phyloP scores from a whole-genome alignment of 2,888 invertebrate genomes.

The Ametastegia equiseti region DNA sequence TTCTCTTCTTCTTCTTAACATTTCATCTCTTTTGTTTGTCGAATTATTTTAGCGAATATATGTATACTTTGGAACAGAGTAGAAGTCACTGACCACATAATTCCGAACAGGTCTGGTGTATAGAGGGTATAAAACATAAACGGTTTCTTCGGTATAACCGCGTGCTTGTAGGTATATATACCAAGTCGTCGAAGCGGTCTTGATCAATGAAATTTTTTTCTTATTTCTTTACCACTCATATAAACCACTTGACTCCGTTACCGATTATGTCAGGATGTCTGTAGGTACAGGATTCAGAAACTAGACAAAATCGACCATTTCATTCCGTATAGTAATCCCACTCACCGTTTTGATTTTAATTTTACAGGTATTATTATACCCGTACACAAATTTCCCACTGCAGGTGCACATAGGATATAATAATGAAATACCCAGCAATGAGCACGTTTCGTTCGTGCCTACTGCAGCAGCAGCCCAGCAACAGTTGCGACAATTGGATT shows the following conservation, averaged over 20 bases:
- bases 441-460: not conserved
- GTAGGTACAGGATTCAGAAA: not conserved
- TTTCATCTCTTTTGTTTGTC: not conserved
- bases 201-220: slow-evolving; percentile 25
- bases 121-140: slow-evolving; percentile 2
- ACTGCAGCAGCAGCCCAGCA: no score
- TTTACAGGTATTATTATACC: no score
- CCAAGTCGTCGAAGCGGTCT: not conserved
- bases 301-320: not conserved
- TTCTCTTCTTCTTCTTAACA: no score
- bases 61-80: not conserved
- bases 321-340: no score
- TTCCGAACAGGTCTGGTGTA: not conserved
- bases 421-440: not conserved
- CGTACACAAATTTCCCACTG: no score
- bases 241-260: slow-evolving; percentile 18
- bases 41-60: slow-evolving; percentile 2
- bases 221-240: not conserved
- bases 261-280: not conserved
- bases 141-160: slow-evolving; percentile 7
- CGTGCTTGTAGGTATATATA: not conserved
- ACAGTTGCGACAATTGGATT: slow-evolving; percentile 37
- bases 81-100: slow-evolving; percentile 17
- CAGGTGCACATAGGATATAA: no score
- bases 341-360: not conserved